Base-by-base conservation (phyloP, 1,140 invertebrate genomes). In the Drosophila watanabei region DNA sequence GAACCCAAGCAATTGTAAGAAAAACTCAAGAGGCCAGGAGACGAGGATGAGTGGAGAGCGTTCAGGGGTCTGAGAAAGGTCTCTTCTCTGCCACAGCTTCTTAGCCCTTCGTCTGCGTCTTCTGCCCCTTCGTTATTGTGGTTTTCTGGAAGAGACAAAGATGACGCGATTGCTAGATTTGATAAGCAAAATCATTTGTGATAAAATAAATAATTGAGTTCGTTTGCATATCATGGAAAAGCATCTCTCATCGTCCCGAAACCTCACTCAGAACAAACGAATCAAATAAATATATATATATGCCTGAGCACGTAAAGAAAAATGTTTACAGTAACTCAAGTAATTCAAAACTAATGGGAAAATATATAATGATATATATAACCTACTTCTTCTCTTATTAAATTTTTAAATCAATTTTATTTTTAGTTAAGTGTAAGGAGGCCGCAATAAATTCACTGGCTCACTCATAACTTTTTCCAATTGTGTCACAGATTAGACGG, bases 151-250 rank as follows among this genome's bases (percentile, higher is more conserved):
- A 48, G 70, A 60, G 69, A 73, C 45, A 73, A 72, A 89, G 86
- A 79, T 75, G 82, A 75, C 61, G 72, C 86, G 86, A 90, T 90
- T 90, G 84, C 79, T 91, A 86, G 82, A 90, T 90, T 86, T 69
- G 86, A 90, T 90, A 90, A 90, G 86, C 85, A 65, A 90, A 89
- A 90, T 90, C 86, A 90, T 90, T 90, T 90, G 86, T 90, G 86
- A 90, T 90, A 90, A 90, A 90, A 90, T 90, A 90, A 90, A 90
- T 90, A 90, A 90, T 90, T 90, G 86, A 90, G 86, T 90, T 90
- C 86, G 86, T 90, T 90, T 90, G 86, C 86, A 90, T 90, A 90
- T 90, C 86, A 75, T 82, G 86, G 86, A 76, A 86, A 86, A 78
- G 64, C 79, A 90, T 91, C 86, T 89, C 49, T 66, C 71, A 66